Evolutionary conservation across 2,797 vertebrate genomes (phyloP).

Genomic region (Sylvia borin): DNA sequence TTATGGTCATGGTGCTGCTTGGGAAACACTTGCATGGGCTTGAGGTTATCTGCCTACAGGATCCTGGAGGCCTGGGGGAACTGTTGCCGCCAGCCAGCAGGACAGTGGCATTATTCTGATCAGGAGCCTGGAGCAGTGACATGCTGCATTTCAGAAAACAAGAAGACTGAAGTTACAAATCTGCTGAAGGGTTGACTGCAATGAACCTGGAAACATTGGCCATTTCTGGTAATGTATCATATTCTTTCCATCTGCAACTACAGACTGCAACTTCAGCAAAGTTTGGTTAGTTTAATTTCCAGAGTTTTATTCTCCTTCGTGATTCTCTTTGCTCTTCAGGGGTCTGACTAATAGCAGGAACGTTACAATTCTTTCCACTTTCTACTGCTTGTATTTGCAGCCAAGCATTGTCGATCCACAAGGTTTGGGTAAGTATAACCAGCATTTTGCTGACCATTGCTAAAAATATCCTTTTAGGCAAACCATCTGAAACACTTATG

Average conservation of each 20-base stretch:
- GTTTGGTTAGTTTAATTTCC: constrained; percentile 4
- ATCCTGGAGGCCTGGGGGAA: not conserved
- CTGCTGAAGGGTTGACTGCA: not conserved
- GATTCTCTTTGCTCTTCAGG: not conserved
- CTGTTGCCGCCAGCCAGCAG: not conserved
- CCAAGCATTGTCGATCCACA: not conserved
- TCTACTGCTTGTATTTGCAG: not conserved
- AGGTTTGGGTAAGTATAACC: not conserved
- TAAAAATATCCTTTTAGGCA: not conserved
- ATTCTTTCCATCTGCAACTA: constrained; percentile 16
- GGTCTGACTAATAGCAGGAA: constrained; percentile 20
- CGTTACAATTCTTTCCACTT: constrained; percentile 3
- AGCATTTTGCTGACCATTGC: not conserved
- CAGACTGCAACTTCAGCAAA: constrained; percentile 6
- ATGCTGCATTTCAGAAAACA: not conserved
- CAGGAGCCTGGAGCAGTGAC: not conserved
- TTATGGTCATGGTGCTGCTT: not conserved
- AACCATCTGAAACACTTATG: not conserved
- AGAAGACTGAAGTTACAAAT: not conserved
- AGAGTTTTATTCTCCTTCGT: not conserved
- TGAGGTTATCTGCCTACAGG: not conserved
- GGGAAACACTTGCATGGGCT: not conserved
- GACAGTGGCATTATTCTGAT: not conserved
- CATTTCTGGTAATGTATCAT: not conserved
- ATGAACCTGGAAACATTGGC: not conserved